A percentile compares a stretch with the other conserved stretches of the same genome.
Conservation (phyloP, 2,888 invertebrate genomes). For the Drosophila ezoana region DNA sequence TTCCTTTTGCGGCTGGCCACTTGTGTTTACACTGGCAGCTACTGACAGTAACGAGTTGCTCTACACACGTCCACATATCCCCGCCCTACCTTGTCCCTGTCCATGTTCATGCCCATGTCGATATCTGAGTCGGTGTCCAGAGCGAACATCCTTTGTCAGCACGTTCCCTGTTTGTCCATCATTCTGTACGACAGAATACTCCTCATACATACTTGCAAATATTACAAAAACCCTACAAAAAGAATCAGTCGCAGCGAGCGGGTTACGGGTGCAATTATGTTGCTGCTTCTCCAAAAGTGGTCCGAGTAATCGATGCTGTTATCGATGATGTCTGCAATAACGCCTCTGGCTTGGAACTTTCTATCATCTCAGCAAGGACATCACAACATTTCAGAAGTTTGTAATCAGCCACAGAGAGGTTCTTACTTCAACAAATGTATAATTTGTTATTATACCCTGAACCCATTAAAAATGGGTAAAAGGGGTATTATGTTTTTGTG, state of each 20-base stretch:
- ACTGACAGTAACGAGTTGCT: constrained; percentile 80
- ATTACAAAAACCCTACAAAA: constrained; percentile 46
- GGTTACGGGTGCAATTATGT: constrained; percentile 1
- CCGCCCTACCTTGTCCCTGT: background rate
- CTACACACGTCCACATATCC: constrained; percentile 71
- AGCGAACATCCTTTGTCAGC: constrained; percentile 73
- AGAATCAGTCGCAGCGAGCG: constrained; percentile 14
- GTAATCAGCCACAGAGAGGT: background rate
- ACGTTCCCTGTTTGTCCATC: constrained; percentile 75
- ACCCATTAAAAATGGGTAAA: too few relatives aligned
- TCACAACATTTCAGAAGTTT: constrained; percentile 5
- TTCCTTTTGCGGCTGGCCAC: constrained; percentile 74
- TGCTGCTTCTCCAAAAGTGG: constrained; percentile 30
- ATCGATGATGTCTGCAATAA: constrained; percentile 66
- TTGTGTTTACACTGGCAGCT: constrained; percentile 79
- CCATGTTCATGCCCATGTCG: constrained; percentile 35
- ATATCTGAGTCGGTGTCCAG: constrained; percentile 38
- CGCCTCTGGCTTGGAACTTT: constrained; percentile 22
- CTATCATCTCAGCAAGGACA: background rate
- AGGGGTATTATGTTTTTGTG: too few relatives aligned
- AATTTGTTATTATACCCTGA: too few relatives aligned
- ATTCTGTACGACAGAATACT: constrained; percentile 48
- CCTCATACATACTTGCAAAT: constrained; percentile 59
- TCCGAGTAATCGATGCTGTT: constrained; percentile 65
- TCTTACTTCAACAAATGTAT: too few relatives aligned